phyloP scores from a whole-genome alignment of 1,140 invertebrate species.

The Drosophila kurseongensis region DNA sequence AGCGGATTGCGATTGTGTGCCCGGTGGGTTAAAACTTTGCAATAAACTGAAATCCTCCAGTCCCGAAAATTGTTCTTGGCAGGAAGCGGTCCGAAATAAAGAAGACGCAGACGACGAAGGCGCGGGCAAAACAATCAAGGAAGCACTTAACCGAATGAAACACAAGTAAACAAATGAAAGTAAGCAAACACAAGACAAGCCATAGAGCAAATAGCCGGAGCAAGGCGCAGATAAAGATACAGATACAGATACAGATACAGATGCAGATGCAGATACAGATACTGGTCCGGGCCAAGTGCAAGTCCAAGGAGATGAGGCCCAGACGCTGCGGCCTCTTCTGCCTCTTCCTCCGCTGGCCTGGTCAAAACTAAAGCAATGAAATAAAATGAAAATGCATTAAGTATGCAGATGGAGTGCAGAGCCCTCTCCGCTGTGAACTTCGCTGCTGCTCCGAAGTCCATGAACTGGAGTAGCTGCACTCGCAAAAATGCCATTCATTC shows the following conservation, averaged over 20 bases:
- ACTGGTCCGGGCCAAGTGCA: slow-evolving; percentile 9
- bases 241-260: slow-evolving; percentile 14
- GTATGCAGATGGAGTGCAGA: slow-evolving; percentile 64
- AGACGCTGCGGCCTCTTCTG: neutral
- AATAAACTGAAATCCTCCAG: slow-evolving; percentile 15
- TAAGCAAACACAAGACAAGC: slow-evolving; percentile 75
- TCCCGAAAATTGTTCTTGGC: slow-evolving; percentile 23
- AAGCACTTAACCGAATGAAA: slow-evolving; percentile 83
- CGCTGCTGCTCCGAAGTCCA: slow-evolving; percentile 23
- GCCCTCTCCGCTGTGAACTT: slow-evolving; percentile 28
- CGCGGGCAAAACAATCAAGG: slow-evolving; percentile 75
- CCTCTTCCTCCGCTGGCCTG: slow-evolving; percentile 6
- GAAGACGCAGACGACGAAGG: slow-evolving; percentile 12
- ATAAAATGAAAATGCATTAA: slow-evolving; percentile 81
- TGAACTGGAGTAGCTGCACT: slow-evolving; percentile 8
- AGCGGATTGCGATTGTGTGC: neutral
- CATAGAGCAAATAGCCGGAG: slow-evolving; percentile 56
- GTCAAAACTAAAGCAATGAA: slow-evolving; percentile 77
- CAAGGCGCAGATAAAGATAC: slow-evolving; percentile 16
- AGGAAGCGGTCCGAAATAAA: slow-evolving; percentile 6
- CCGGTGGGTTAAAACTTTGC: slow-evolving; percentile 15
- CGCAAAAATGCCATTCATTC: neutral
- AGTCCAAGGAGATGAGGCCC: slow-evolving; percentile 11
- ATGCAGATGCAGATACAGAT: slow-evolving; percentile 4
- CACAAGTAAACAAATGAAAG: slow-evolving; percentile 82